Conservation (phyloP, 2,888 invertebrate genomes). For the Apantesis nais region DNA sequence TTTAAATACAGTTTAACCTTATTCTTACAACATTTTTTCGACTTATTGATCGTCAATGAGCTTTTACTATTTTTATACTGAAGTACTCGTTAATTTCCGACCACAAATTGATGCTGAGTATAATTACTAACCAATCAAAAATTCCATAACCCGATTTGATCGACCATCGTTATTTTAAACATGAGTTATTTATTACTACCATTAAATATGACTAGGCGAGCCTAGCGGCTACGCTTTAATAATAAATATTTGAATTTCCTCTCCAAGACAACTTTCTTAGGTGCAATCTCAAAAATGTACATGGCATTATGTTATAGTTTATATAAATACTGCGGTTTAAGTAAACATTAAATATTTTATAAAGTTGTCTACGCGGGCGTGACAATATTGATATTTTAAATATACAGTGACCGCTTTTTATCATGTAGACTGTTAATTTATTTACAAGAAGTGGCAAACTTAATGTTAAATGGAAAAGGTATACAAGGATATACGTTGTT, state of each 20-base stretch:
- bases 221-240: constrained; percentile 21
- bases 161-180: constrained; percentile 53
- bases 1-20: neutral
- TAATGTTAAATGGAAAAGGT: neutral
- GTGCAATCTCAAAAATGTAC: neutral
- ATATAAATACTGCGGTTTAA: neutral
- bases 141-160: constrained; percentile 53
- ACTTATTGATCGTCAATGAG: neutral
- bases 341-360: neutral
- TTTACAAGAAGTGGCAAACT: neutral
- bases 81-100: constrained; percentile 28
- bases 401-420: neutral
- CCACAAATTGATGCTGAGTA: constrained; percentile 45
- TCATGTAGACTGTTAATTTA: neutral
- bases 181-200: constrained; percentile 56
- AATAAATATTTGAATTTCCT: constrained; percentile 19
- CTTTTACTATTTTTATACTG: constrained; percentile 11
- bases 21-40: neutral
- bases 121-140: constrained; percentile 61
- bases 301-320: neutral
- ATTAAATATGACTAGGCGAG: constrained; percentile 42
- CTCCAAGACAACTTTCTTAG: neutral
- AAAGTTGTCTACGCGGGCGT: no score
- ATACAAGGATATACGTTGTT: no score
- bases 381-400: no score